Evolutionary conservation across 2,888 invertebrate species (phyloP).

Genomic region (Chrysomela aeneicollis): DNA sequence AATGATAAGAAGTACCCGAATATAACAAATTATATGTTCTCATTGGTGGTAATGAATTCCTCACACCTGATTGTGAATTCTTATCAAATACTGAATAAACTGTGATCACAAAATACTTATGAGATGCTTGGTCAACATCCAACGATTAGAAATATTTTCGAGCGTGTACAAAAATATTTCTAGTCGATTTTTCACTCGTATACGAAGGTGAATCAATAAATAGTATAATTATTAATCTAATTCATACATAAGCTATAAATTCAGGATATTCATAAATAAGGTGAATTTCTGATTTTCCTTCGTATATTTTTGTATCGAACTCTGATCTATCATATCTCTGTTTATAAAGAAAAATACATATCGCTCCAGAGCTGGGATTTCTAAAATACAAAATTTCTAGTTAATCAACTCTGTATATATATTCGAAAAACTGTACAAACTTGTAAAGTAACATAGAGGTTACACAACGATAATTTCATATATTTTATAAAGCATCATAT

Average conservation of each 20-base stretch:
- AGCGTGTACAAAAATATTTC: not conserved
- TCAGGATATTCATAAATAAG: too few relatives aligned
- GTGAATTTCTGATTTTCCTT: conserved; percentile 16
- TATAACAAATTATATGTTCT: not conserved
- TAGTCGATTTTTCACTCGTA: not conserved
- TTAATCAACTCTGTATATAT: conserved; percentile 31
- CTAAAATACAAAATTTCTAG: conserved; percentile 44
- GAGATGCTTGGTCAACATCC: conserved; percentile 22
- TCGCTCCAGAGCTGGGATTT: conserved; percentile 62
- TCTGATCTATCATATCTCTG: conserved; percentile 36
- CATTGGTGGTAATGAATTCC: not conserved
- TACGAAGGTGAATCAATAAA: conserved; percentile 24
- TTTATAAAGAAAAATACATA: conserved; percentile 55
- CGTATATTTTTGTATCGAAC: conserved; percentile 20
- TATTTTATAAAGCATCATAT: conserved; percentile 59
- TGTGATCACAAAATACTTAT: conserved; percentile 57
- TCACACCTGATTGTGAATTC: conserved; percentile 6
- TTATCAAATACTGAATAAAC: conserved; percentile 53
- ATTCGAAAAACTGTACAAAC: conserved; percentile 51
- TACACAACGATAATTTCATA: conserved; percentile 53
- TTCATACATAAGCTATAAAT: not conserved
- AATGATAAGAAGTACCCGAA: too few relatives aligned
- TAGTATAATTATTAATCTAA: not conserved
- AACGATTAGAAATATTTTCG: conserved; percentile 13
- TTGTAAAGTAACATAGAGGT: conserved; percentile 54